Evolutionary conservation across 2,888 invertebrate genomes (phyloP), one percentile per base, ranked within the genome.

Genomic region (Ligdia adustata): DNA sequence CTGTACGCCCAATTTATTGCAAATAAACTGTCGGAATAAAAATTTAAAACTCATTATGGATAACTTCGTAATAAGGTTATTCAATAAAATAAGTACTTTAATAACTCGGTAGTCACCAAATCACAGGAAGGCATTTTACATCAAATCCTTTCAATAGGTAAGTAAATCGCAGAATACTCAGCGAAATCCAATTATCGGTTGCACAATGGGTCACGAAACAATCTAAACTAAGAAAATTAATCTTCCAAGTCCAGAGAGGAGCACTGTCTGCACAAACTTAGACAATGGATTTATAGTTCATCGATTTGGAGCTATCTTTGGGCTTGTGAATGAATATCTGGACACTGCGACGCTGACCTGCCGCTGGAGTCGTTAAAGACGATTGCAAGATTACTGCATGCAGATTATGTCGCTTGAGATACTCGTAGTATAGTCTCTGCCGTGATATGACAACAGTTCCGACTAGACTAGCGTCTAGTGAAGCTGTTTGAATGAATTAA

Each of bases 161-260:
- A 83, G 82, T 83, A 82, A 88, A 88, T 88, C 84, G 80, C 75
- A 76, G 83, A n/a, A 84, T 80, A 82, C 81, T 78, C 72, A 79
- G 77, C 81, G 82, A 86, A 89, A 90, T 90, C 86, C 90, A 90
- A 90, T 90, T 90, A 90, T 84, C 83, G 79, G 84, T 66, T 82
- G 86, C 85, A 90, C 90, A 90, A 89, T 88, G 83, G 89, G 87
- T 87, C 87, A 87, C 89, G 87, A 89, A 89, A 90, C 90, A 89
- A 90, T 90, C 87, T 83, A 85, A 90, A 90, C 90, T 90, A 88
- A 90, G 90, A 90, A 90, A 89, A 90, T 90, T 90, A 90, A 90
- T 90, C 90, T 89, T 85, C 88, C 70, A 82, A 83, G 87, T 87
- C 87, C 85, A 85, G 86, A 74, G 75, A 81, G 83, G 72, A 80